Evolutionary conservation across 1,140 invertebrate genomes (phyloP).

Genomic region (Maconellicoccus hirsutus): DNA sequence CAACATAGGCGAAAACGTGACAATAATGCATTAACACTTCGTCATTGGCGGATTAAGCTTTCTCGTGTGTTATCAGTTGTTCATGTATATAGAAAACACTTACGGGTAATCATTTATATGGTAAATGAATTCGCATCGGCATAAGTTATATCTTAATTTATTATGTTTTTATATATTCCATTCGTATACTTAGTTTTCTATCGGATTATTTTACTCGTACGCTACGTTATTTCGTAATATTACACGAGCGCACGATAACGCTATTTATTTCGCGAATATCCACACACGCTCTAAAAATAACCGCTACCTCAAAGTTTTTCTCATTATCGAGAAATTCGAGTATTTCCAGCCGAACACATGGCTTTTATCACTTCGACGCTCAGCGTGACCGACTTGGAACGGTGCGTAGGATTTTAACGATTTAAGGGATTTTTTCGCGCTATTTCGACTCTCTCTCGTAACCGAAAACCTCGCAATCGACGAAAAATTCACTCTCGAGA

Average conservation of each 20-base stretch:
- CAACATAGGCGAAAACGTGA: neutral
- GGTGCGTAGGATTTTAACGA: no score
- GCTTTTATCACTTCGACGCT: no score
- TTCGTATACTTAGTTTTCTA: neutral
- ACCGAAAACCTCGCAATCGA: no score
- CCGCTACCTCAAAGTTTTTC: neutral
- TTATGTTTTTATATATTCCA: neutral
- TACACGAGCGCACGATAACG: neutral
- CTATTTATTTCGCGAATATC: neutral
- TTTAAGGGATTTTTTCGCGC: no score
- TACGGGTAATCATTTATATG: neutral
- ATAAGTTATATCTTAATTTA: neutral
- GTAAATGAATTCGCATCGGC: neutral
- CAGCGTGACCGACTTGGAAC: no score
- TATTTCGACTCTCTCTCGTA: no score
- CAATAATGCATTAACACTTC: neutral
- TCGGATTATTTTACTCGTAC: neutral
- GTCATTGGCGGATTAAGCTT: neutral
- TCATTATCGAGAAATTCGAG: no score
- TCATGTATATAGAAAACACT: neutral
- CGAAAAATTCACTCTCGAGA: no score
- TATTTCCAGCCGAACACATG: no score
- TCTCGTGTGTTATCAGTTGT: neutral
- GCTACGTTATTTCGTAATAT: neutral
- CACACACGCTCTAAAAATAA: neutral